A percentile compares a stretch with the other conserved stretches of the same genome.
Conservation (phyloP, 2,888 invertebrate species). For the Erebia epiphron region DNA sequence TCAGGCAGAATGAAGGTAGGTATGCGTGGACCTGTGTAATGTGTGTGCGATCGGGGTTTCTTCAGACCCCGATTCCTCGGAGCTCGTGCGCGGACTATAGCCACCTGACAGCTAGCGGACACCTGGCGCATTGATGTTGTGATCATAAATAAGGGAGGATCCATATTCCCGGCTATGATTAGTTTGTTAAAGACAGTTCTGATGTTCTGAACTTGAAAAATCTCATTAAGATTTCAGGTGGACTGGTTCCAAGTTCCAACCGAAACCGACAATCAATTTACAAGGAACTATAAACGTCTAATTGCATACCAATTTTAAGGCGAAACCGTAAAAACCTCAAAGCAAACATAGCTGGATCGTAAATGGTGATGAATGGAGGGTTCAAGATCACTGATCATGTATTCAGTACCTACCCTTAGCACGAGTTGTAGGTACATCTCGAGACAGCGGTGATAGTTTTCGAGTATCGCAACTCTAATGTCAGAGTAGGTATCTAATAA, state of each 20-base stretch:
- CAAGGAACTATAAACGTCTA: conserved; percentile 58
- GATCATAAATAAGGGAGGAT: neutral
- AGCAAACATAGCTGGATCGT: conserved; percentile 61
- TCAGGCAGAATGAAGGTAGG: neutral
- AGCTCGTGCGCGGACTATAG: no score
- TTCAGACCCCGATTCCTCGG: no score
- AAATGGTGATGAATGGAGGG: conserved; percentile 76
- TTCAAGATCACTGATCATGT: conserved; percentile 64
- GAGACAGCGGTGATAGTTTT: neutral
- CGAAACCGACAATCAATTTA: conserved; percentile 54
- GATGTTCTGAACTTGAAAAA: conserved; percentile 13
- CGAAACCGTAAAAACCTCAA: conserved; percentile 72
- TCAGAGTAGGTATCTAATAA: neutral
- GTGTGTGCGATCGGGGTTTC: no score
- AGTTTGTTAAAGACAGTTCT: no score
- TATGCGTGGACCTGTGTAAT: no score
- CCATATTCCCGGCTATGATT: neutral
- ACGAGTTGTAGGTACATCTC: neutral
- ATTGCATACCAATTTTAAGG: conserved; percentile 69
- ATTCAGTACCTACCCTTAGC: neutral
- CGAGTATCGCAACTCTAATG: neutral
- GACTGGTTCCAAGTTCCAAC: conserved; percentile 10
- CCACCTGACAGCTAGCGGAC: no score
- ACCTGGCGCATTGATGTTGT: no score
- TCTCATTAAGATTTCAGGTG: conserved; percentile 23